Conservation (phyloP, 2,888 invertebrate species). For the Dascillus cervinus region DNA sequence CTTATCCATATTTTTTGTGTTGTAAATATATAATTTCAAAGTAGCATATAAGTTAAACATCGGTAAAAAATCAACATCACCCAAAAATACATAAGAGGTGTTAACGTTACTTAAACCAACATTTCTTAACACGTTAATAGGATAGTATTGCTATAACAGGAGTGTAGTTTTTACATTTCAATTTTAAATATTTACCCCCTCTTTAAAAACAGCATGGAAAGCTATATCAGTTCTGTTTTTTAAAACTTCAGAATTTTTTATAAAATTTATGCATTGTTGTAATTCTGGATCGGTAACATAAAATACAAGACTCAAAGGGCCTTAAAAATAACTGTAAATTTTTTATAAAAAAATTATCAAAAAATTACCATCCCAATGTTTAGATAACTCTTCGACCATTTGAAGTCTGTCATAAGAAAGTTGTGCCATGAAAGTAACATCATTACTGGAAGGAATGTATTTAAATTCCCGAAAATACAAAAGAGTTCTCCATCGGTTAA, state of each 20-base stretch:
- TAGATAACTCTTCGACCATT: conserved; percentile 73
- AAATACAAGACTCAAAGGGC: conserved; percentile 79
- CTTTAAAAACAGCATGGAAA: conserved; percentile 85
- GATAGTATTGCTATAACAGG: conserved; percentile 68
- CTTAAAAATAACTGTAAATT: conserved; percentile 40
- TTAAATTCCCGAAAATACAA: conserved; percentile 74
- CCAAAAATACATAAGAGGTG: conserved; percentile 77
- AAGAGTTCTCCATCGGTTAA: conserved; percentile 69
- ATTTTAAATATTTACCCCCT: conserved; percentile 56
- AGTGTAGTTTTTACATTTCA: conserved; percentile 1
- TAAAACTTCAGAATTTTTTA: conserved; percentile 65
- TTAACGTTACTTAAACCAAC: conserved; percentile 73
- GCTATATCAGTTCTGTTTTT: conserved; percentile 72
- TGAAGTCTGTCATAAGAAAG: conserved; percentile 80
- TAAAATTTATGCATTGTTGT: conserved; percentile 67
- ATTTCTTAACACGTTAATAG: conserved; percentile 84
- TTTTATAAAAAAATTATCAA: neutral
- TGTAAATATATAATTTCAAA: conserved; percentile 51
- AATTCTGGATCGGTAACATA: conserved; percentile 87
- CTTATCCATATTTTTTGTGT: conserved; percentile 31
- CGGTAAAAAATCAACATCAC: conserved; percentile 87
- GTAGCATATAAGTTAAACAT: conserved; percentile 71
- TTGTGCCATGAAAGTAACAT: conserved; percentile 81
- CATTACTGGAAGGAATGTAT: conserved; percentile 55
- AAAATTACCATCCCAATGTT: conserved; percentile 68